phyloP scores from a whole-genome alignment of 2,797 vertebrate species.

The Danionella dracula region DNA sequence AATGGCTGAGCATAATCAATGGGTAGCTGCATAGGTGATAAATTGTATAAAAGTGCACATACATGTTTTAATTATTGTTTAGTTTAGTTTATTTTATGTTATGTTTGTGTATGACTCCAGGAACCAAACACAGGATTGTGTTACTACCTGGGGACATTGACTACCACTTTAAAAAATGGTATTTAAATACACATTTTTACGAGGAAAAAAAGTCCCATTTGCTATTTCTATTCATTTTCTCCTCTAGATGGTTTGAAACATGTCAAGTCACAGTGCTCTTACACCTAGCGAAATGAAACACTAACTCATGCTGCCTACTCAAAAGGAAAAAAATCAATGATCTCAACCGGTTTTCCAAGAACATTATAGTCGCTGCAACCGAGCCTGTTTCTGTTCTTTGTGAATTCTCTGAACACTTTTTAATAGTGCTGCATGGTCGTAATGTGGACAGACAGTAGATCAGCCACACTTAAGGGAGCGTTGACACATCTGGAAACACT shows the following conservation, averaged over 20 bases:
- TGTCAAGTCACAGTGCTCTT: slow-evolving; percentile 27
- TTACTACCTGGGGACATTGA: too few relatives aligned
- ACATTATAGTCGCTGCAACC: slow-evolving; percentile 18
- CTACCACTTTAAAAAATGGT: too few relatives aligned
- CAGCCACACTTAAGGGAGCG: slow-evolving; percentile 18
- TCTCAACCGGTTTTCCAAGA: slow-evolving; percentile 42
- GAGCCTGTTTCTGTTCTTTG: slow-evolving; percentile 28
- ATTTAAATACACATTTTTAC: too few relatives aligned
- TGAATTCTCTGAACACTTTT: slow-evolving; percentile 28
- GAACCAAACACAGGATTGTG: too few relatives aligned
- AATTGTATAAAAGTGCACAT: too few relatives aligned
- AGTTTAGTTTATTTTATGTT: too few relatives aligned
- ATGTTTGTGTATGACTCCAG: too few relatives aligned
- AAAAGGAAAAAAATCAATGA: slow-evolving; percentile 34
- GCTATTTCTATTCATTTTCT: background rate
- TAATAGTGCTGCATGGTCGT: slow-evolving; percentile 10
- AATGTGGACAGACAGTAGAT: slow-evolving; percentile 23
- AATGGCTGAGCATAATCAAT: too few relatives aligned
- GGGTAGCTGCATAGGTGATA: too few relatives aligned
- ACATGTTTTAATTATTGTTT: too few relatives aligned
- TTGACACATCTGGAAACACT: slow-evolving; percentile 43
- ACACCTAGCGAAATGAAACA: slow-evolving; percentile 39
- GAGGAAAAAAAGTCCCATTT: too few relatives aligned
- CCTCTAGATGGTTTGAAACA: slow-evolving; percentile 22
- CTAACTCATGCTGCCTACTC: slow-evolving; percentile 12